A percentile compares a stretch with the other conserved stretches of the same genome.
Evolutionary conservation across 2,113 vertebrate species (phyloP).

Genomic region (Sebastes schlegelii): DNA sequence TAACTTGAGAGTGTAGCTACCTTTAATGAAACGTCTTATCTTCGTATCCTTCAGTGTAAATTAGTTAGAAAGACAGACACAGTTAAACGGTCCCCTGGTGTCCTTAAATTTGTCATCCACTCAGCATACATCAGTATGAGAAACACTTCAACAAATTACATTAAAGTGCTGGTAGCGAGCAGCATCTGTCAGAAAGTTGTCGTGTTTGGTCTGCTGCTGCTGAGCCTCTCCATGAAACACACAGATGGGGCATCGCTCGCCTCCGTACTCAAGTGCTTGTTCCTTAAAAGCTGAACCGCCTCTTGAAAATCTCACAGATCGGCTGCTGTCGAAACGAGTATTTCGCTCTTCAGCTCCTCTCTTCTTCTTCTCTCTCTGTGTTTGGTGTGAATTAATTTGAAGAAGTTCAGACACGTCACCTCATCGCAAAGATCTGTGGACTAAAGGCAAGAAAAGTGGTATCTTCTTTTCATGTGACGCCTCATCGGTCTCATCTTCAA

Average conservation of each 20-base stretch:
- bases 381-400: conserved; percentile 33
- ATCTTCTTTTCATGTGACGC: neutral
- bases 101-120: conserved; percentile 27
- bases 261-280: conserved; percentile 19
- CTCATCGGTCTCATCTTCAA: conserved; percentile 11
- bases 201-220: conserved; percentile 31
- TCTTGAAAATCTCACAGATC: conserved; percentile 30
- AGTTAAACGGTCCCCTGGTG: neutral
- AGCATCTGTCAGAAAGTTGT: conserved; percentile 60
- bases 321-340: conserved; percentile 19
- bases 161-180: conserved; percentile 29
- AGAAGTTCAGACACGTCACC: neutral
- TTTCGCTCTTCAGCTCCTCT: conserved; percentile 13
- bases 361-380: neutral
- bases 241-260: conserved; percentile 48
- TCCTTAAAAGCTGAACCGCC: conserved; percentile 32
- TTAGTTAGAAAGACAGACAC: conserved; percentile 24
- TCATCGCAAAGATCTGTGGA: neutral
- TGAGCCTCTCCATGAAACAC: conserved; percentile 48
- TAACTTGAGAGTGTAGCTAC: neutral
- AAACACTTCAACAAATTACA: conserved; percentile 55
- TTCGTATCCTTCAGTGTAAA: conserved; percentile 17
- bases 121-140: conserved; percentile 39
- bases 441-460: neutral
- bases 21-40: conserved; percentile 1